Evolutionary conservation across 2,888 invertebrate species (phyloP), one percentile per base, ranked within the genome.

Genomic region (Resseliella maxima): DNA sequence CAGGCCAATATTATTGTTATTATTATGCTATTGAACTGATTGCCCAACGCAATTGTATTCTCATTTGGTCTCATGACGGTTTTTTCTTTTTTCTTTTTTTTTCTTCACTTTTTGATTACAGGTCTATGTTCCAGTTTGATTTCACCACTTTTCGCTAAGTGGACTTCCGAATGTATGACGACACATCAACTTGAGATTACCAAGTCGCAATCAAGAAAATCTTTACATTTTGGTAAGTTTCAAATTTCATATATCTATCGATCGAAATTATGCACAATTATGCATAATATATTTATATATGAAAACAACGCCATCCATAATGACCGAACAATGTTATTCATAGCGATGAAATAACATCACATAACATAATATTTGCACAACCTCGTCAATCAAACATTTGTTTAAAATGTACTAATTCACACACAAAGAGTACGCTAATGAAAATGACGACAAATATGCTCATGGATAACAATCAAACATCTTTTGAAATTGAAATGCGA

Each of bases 111-210:
- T 72, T 72, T 72, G 31, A 31, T 72, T 72, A 10, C 72, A 72
- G 72, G 35, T 31, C 27, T 24, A 1, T 59, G 72, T 27, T 72
- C 72, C 72, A 72, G 72, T 72, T 72, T 72, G 72, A 72, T 72
- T 72, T 72, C 72, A 72, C 72, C 72, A 72, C 72, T 72, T 72
- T 72, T 72, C 15, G 72, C 15, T 31, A 72, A 72, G 72, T 72
- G 72, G 72, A 35, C 72, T 72, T 72, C 72, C 72, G 72, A 72
- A 31, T 59, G 6, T 24, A 59, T 72, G 72, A 72, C 72, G 72
- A 72, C 31, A 72, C 72, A 72, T 31, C 31, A 35, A 72, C 1
- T 31, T 31, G 72, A 72, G 31, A 31, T 15, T 72, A 18, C 31
- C 72, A 59, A n/a, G 24, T 10, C 59, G 24, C 41, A n/a, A 59